phyloP scores from a whole-genome alignment of 2,113 vertebrate genomes.

The Clupea harengus region DNA sequence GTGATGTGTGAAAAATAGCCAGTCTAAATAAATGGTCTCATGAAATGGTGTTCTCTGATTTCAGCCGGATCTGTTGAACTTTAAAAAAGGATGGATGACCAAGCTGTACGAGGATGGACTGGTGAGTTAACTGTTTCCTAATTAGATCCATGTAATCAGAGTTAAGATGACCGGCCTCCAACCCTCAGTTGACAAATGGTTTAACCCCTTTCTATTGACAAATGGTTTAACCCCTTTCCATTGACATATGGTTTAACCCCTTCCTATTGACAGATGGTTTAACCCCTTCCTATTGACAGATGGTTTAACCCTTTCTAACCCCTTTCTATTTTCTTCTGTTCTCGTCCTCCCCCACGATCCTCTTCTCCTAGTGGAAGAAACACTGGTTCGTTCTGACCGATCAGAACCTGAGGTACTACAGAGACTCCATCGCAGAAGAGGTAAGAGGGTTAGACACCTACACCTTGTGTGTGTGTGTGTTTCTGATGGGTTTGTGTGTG shows the following conservation, averaged over 20 bases:
- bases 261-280: neutral
- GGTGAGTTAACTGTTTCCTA: constrained; percentile 70
- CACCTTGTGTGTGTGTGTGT: neutral
- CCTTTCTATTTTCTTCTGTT: neutral
- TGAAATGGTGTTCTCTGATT: constrained; percentile 33
- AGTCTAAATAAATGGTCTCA: neutral
- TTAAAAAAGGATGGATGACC: constrained; percentile 99
- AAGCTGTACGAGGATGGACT: constrained; percentile 93
- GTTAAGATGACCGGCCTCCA: neutral
- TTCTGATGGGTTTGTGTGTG: neutral
- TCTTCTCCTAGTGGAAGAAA: constrained; percentile 88
- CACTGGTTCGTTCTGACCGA: constrained; percentile 99
- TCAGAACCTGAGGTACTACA: constrained; percentile 91
- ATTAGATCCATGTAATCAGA: neutral
- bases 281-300: neutral
- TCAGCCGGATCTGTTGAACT: constrained; percentile 94
- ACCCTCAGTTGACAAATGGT: neutral
- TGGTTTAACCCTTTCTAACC: no score
- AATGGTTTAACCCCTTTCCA: no score
- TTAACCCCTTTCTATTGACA: neutral
- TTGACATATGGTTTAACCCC: no score
- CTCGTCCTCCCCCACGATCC: neutral
- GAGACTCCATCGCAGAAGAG: constrained; percentile 95
- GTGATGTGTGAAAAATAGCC: constrained; percentile 3
- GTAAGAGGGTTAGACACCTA: constrained; percentile 59